phyloP scores from a whole-genome alignment of 2,797 vertebrate species.

The Sebastes baramenuke region DNA sequence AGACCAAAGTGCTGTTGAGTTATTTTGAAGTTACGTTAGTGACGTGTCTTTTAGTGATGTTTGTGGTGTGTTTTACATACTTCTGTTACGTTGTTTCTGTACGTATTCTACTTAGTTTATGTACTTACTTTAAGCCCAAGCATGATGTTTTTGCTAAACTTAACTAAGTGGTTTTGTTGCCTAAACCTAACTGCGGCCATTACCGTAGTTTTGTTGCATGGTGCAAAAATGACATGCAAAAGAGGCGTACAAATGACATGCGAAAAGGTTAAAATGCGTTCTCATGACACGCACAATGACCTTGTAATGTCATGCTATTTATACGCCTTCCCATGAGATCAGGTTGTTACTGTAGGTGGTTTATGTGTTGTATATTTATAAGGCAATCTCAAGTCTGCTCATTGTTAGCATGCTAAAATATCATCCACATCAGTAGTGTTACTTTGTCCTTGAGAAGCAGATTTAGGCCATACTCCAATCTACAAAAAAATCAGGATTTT shows the following conservation, averaged over 20 bases:
- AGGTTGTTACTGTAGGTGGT: neutral
- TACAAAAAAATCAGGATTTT: neutral
- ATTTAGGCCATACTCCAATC: neutral
- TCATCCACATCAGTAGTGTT: neutral
- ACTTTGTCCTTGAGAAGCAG: neutral
- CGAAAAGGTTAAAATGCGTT: neutral
- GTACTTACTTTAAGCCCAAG: no score
- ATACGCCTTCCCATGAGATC: neutral
- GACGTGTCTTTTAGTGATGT: no score
- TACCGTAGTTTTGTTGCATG: no score
- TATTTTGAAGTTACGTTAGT: no score
- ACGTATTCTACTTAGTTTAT: no score
- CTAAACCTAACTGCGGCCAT: no score
- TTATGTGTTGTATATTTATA: neutral
- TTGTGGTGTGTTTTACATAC: no score
- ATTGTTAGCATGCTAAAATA: neutral
- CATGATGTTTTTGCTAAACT: no score
- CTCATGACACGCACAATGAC: neutral
- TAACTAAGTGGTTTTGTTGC: no score
- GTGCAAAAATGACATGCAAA: neutral
- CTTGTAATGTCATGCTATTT: neutral
- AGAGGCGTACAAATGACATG: neutral
- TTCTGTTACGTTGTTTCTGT: no score
- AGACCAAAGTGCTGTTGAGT: no score
- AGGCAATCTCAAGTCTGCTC: neutral